A percentile compares a stretch with the other conserved stretches of the same genome.
Conservation (phyloP, 2,113 vertebrate species). For the Gulo gulo region DNA sequence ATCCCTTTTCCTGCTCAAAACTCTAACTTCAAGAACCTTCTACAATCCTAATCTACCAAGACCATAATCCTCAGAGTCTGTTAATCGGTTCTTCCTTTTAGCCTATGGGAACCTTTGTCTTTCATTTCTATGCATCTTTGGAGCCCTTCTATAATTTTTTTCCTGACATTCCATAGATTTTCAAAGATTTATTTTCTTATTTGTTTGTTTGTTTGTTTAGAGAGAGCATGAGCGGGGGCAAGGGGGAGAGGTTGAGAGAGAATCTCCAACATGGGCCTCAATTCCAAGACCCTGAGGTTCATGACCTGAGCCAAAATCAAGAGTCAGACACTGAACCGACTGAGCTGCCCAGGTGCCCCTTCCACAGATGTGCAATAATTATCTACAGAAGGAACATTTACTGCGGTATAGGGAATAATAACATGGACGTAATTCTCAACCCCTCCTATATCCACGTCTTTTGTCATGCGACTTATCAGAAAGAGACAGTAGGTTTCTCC, state of each 20-base stretch:
- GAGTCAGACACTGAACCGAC: neutral
- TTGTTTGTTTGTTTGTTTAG: neutral
- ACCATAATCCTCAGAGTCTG: neutral
- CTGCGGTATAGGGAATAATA: neutral
- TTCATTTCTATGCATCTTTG: neutral
- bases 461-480: neutral
- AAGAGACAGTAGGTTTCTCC: neutral
- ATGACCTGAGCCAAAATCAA: neutral
- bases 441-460: neutral
- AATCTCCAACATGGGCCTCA: neutral
- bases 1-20: neutral
- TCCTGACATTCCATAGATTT: neutral
- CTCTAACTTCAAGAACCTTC: neutral
- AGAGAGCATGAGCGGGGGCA: neutral
- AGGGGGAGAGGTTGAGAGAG: neutral
- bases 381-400: neutral
- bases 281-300: neutral
- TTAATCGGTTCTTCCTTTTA: neutral
- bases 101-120: neutral
- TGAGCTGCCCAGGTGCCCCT: neutral
- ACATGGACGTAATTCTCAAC: neutral
- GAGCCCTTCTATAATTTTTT: rapidly evolving
- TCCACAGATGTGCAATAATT: neutral
- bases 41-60: neutral
- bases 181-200: neutral